Conservation (phyloP, 1,140 invertebrate genomes). For the Nephila pilipes region DNA sequence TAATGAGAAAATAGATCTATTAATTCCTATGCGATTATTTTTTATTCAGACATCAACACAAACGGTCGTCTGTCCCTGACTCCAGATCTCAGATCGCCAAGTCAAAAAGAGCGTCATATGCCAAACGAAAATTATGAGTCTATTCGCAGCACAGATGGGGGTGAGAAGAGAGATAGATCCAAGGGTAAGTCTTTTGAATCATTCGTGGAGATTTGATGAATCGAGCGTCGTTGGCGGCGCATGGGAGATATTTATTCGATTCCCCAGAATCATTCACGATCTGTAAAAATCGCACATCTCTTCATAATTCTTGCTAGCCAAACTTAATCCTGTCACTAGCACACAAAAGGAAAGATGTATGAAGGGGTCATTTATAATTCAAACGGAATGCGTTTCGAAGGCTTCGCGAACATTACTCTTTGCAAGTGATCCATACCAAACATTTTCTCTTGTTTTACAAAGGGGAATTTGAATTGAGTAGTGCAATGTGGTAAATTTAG, state of each 20-base stretch:
- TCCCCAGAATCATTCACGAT: conserved; percentile 37
- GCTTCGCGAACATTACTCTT: neutral
- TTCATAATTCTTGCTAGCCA: conserved; percentile 46
- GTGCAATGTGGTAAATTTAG: neutral
- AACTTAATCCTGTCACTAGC: conserved; percentile 34
- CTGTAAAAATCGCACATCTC: conserved; percentile 35
- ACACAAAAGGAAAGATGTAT: conserved; percentile 46
- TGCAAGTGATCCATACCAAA: neutral
- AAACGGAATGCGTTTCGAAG: conserved; percentile 25
- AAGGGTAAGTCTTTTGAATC: conserved; percentile 10
- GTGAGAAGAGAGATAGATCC: neutral
- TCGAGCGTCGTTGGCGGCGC: conserved; percentile 39
- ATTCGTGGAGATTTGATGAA: conserved; percentile 48
- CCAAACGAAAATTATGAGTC: conserved; percentile 21
- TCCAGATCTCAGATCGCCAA: neutral
- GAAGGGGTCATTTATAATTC: conserved; percentile 39
- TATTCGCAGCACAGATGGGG: neutral
- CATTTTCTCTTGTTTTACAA: neutral
- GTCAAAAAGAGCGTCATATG: neutral
- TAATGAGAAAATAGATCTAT: too few species aligned
- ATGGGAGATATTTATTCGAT: conserved; percentile 49
- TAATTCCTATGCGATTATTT: too few species aligned
- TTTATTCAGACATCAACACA: too few species aligned
- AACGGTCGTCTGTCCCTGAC: neutral
- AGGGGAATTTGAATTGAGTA: neutral